A percentile compares a stretch with the other conserved stretches of the same genome.
Conservation (phyloP, 2,797 vertebrate genomes). For the Sebastolobus altivelis region DNA sequence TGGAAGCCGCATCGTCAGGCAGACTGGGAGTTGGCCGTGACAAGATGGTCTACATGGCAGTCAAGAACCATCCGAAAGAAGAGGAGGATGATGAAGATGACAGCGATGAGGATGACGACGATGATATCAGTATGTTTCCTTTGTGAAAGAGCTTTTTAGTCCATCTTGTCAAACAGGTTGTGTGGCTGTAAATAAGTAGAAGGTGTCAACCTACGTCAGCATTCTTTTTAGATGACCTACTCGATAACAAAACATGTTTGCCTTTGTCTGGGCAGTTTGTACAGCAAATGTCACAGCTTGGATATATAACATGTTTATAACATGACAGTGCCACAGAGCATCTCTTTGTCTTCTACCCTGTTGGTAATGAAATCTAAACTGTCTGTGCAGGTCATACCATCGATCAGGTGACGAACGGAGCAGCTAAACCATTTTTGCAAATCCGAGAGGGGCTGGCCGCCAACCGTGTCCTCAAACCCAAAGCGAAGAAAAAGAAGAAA, state of each 20-base stretch:
- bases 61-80: constrained; percentile 95
- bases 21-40: constrained; percentile 92
- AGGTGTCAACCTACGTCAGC: neutral
- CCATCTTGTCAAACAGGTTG: neutral
- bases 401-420: constrained; percentile 93
- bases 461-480: constrained; percentile 94
- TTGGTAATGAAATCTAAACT: neutral
- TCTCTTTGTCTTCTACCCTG: neutral
- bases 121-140: constrained; percentile 90
- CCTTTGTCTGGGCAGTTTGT: neutral
- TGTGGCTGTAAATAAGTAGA: neutral
- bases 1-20: constrained; percentile 91
- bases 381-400: constrained; percentile 91
- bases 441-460: constrained; percentile 92
- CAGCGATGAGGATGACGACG: constrained; percentile 69
- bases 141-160: constrained; percentile 4
- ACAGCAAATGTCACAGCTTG: neutral
- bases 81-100: constrained; percentile 82
- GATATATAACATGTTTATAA: neutral
- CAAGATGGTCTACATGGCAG: constrained; percentile 99
- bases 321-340: neutral
- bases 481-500: constrained; percentile 95
- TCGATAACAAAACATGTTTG: neutral
- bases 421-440: constrained; percentile 93
- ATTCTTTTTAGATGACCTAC: neutral